Conservation (phyloP, 2,888 invertebrate genomes). For the Xanthorhoe spadicearia region DNA sequence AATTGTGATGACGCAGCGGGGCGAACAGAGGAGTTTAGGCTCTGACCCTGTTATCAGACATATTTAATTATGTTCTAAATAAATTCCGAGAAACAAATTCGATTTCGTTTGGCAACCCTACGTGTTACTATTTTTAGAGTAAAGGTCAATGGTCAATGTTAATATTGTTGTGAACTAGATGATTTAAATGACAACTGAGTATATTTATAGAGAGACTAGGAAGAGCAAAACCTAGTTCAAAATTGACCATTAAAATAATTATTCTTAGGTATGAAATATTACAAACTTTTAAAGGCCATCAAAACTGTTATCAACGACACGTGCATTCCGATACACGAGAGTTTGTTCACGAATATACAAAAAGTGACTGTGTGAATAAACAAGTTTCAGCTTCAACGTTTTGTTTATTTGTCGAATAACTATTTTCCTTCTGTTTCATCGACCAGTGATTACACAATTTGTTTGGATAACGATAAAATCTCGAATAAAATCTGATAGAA, state of each 20-base stretch:
- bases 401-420: neutral
- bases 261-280: no score
- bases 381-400: neutral
- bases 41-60: conserved; percentile 62
- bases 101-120: conserved; percentile 23
- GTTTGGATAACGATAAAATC: neutral
- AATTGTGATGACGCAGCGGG: conserved; percentile 77
- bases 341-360: neutral
- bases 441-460: neutral
- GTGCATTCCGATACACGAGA: neutral
- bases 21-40: conserved; percentile 60
- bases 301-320: no score
- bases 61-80: conserved; percentile 56
- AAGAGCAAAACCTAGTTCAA: no score
- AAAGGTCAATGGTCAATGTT: neutral
- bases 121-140: neutral
- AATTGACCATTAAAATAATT: no score
- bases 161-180: conserved; percentile 1
- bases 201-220: no score
- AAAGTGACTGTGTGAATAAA: neutral
- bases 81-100: conserved; percentile 26
- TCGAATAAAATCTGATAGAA: neutral
- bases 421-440: neutral
- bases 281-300: no score
- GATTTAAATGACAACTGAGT: neutral